These are phyloP conservation scores for Eupithecia subumbrata DNA, from an alignment of 2,888 invertebrate species.

Conservation along the genomic window DNA sequence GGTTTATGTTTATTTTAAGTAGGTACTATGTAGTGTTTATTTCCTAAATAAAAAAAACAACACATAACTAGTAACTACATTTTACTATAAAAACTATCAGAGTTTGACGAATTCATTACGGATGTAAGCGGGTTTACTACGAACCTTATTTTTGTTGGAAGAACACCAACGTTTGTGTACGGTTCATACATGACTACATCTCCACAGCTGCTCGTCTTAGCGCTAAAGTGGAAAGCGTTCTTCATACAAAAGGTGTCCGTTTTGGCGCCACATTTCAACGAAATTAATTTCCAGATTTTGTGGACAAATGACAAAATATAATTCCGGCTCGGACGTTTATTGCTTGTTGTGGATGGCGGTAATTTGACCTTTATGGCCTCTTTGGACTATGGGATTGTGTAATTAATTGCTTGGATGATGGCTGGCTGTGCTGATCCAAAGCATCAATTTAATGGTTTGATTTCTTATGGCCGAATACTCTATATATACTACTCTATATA, in stretches of 20 bases:
- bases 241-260: conserved; percentile 24
- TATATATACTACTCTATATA: too few species aligned
- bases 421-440: conserved; percentile 10
- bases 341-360: conserved; percentile 48
- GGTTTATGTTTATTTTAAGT: too few species aligned
- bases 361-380: conserved; percentile 51
- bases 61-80: too few species aligned
- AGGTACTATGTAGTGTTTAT: too few species aligned
- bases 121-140: too few species aligned
- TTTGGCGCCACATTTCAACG: conserved; percentile 33
- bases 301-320: conserved; percentile 51
- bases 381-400: conserved; percentile 38
- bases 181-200: not conserved
- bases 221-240: conserved; percentile 14
- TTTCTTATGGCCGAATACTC: too few species aligned
- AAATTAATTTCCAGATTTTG: conserved; percentile 53
- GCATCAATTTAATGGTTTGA: not conserved
- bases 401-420: conserved; percentile 44
- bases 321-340: conserved; percentile 54
- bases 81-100: too few species aligned
- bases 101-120: too few species aligned
- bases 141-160: too few species aligned
- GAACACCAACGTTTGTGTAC: too few species aligned
- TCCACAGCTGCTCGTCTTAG: not conserved
- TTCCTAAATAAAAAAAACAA: too few species aligned